Conservation (phyloP, 2,113 vertebrate genomes). For the Myotis yumanensis region DNA sequence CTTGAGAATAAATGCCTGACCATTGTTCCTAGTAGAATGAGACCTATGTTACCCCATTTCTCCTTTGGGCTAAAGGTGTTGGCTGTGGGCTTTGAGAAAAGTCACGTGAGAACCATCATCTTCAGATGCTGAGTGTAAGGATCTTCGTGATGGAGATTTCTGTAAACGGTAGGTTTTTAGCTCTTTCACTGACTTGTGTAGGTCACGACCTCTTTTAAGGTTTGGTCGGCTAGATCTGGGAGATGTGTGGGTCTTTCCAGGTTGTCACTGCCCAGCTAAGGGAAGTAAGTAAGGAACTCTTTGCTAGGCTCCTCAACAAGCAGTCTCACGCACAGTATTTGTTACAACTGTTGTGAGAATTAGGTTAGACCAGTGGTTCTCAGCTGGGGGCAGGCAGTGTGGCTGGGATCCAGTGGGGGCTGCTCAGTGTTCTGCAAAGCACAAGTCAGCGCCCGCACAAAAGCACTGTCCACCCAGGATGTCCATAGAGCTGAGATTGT, state of each 20-base stretch:
- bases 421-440: neutral
- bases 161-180: neutral
- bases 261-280: neutral
- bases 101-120: neutral
- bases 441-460: rapidly evolving
- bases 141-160: neutral
- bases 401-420: neutral
- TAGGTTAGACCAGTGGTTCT: neutral
- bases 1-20: rapidly evolving
- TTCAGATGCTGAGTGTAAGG: neutral
- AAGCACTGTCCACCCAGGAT: neutral
- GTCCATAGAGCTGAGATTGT: neutral
- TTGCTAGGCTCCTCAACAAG: neutral
- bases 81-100: neutral
- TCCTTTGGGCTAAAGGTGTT: neutral
- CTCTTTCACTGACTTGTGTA: neutral
- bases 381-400: neutral
- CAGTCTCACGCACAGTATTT: neutral
- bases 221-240: neutral
- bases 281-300: neutral
- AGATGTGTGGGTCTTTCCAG: neutral
- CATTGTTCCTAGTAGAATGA: neutral
- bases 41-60: neutral
- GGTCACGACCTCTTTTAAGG: neutral
- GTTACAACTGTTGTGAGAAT: neutral